Evolutionary conservation across 2,888 invertebrate species (phyloP).

Genomic region (Agapostemon virescens): DNA sequence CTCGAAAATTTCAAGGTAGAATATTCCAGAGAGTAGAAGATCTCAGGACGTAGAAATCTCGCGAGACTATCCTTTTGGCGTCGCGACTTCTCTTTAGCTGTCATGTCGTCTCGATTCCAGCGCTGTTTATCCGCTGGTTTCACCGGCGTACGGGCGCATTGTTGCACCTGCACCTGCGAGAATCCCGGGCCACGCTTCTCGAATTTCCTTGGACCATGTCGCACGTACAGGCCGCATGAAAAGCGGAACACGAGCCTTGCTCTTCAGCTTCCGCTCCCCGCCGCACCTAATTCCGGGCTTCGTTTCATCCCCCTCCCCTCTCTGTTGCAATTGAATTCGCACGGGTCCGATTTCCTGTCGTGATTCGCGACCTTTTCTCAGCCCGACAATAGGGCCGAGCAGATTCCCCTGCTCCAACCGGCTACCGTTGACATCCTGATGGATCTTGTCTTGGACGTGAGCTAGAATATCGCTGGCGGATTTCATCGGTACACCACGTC

Average conservation of each 20-base stretch:
- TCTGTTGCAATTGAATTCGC: conserved; percentile 60
- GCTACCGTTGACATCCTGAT: conserved; percentile 34
- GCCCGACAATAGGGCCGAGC: conserved; percentile 45
- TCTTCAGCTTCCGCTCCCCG: background rate
- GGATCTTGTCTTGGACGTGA: conserved; percentile 37
- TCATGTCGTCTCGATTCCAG: conserved; percentile 22
- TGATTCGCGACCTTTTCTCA: conserved; percentile 56
- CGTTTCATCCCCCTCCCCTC: conserved; percentile 37
- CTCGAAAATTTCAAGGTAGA: background rate
- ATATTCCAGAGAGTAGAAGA: conserved; percentile 50
- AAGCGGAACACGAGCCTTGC: conserved; percentile 7
- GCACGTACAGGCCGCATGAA: conserved; percentile 2
- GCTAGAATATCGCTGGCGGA: conserved; percentile 23
- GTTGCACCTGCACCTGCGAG: conserved; percentile 58
- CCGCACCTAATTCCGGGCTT: conserved; percentile 8
- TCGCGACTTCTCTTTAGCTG: conserved; percentile 12
- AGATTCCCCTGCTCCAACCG: conserved; percentile 28
- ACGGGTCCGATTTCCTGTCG: conserved; percentile 59
- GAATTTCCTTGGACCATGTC: conserved; percentile 42
- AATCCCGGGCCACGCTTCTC: conserved; percentile 51
- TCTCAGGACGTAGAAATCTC: conserved; percentile 73
- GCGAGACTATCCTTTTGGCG: conserved; percentile 59
- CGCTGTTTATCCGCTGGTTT: background rate
- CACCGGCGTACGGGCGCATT: conserved; percentile 54
- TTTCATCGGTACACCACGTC: background rate